Conservation (phyloP, 2,888 invertebrate genomes). For the Hyppa rectilinea region DNA sequence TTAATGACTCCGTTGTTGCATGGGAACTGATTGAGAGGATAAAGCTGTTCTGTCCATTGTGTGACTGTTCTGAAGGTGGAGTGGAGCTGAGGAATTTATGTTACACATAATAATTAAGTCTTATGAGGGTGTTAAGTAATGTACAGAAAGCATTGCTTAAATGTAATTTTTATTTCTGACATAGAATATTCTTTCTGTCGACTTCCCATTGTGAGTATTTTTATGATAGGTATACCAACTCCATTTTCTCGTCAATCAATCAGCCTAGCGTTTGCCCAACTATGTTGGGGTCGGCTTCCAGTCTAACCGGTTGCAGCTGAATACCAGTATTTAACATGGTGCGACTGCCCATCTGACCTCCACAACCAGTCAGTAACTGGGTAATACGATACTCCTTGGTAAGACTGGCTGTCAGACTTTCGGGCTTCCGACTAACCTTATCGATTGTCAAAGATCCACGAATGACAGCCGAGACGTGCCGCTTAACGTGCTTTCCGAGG, state of each 20-base stretch:
- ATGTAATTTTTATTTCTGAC: background rate
- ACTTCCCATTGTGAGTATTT: background rate
- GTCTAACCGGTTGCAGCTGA: too few species aligned
- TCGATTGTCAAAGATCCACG: too few species aligned
- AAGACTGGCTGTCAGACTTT: too few species aligned
- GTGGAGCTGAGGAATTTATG: conserved; percentile 42
- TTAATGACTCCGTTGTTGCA: conserved; percentile 59
- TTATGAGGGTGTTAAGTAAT: background rate
- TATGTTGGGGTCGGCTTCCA: too few species aligned
- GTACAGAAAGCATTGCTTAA: background rate
- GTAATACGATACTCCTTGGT: too few species aligned
- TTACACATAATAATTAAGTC: conserved; percentile 44
- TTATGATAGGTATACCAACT: background rate
- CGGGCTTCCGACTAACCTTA: too few species aligned
- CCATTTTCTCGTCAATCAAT: background rate
- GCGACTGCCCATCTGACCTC: too few species aligned
- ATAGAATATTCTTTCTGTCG: background rate
- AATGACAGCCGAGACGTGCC: too few species aligned
- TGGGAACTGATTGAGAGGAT: conserved; percentile 63
- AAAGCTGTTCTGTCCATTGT: conserved; percentile 51
- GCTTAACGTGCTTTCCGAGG: too few species aligned
- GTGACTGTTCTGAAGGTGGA: conserved; percentile 32
- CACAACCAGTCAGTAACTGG: too few species aligned
- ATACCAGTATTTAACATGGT: too few species aligned
- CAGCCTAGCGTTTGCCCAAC: too few species aligned